Percentiles rank a stretch among this genome's conserved stretches.
Conservation (phyloP, 2,797 vertebrate genomes). For the Enteromius radiatus region DNA sequence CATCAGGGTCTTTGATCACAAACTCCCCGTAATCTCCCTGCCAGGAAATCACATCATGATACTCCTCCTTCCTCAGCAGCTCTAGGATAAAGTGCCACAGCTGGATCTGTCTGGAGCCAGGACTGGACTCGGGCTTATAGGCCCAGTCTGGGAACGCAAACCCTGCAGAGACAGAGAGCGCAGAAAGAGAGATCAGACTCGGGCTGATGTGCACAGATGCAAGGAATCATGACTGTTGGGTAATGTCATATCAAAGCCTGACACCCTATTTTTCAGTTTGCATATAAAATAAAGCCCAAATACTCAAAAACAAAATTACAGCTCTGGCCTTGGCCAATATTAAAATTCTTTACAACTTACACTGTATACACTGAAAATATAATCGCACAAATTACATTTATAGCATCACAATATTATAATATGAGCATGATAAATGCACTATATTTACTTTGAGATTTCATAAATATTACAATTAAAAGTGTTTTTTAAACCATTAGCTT, state of each 20-base stretch:
- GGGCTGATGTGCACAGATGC: background rate
- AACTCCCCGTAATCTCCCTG: constrained; percentile 94
- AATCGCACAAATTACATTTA: background rate
- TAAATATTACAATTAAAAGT: background rate
- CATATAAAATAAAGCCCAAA: background rate
- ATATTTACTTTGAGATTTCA: background rate
- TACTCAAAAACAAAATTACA: background rate
- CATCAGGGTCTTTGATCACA: constrained; percentile 92
- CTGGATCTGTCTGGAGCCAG: constrained; percentile 91
- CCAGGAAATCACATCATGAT: constrained; percentile 92
- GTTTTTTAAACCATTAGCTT: background rate
- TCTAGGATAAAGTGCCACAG: constrained; percentile 95
- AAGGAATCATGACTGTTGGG: background rate
- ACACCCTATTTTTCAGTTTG: background rate
- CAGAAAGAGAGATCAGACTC: background rate
- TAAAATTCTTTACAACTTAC: background rate
- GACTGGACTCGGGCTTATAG: constrained; percentile 91
- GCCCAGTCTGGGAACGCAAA: constrained; percentile 93
- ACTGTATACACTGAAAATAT: background rate
- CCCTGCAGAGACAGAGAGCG: constrained; percentile 69
- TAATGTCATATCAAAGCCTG: background rate
- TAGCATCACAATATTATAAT: background rate
- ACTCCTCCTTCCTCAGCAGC: constrained; percentile 89
- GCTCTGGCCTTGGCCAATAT: background rate
- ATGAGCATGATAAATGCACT: background rate